Evolutionary conservation across 2,888 invertebrate genomes (phyloP).

Genomic region (Orchesellides sinensis): DNA sequence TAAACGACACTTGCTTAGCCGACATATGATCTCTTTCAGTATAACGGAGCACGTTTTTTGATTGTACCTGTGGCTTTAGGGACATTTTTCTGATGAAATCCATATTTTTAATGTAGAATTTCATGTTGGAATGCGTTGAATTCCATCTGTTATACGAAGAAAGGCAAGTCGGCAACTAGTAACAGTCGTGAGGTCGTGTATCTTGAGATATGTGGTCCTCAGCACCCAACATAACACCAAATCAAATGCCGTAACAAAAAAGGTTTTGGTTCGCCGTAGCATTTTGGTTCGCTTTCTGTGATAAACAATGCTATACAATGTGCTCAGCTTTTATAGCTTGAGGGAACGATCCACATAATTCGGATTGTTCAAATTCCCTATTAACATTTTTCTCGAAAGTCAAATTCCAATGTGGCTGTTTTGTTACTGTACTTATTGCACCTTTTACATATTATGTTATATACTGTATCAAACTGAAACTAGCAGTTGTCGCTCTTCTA

Average conservation of each 20-base stretch:
- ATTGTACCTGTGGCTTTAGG: too few species aligned
- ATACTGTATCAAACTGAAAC: too few species aligned
- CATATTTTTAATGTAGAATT: background rate
- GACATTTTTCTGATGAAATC: conserved; percentile 9
- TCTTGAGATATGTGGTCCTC: conserved; percentile 17
- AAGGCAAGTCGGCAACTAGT: conserved; percentile 53
- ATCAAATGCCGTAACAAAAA: conserved; percentile 31
- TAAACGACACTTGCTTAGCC: too few species aligned
- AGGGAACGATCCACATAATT: conserved; percentile 59
- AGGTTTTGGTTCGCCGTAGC: background rate
- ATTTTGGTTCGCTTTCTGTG: background rate
- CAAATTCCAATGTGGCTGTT: conserved; percentile 40
- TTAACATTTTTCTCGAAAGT: conserved; percentile 45
- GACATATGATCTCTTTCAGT: too few species aligned
- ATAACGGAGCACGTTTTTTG: too few species aligned
- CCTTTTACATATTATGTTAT: too few species aligned
- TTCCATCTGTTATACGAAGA: conserved; percentile 21
- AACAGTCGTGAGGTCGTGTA: conserved; percentile 48
- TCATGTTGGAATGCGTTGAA: conserved; percentile 50
- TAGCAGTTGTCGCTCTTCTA: too few species aligned
- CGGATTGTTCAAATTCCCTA: conserved; percentile 60
- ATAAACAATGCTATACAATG: conserved; percentile 25
- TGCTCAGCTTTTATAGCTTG: conserved; percentile 36
- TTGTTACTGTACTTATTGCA: conserved; percentile 48
- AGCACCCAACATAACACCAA: background rate